Conservation (phyloP, 2,113 vertebrate species). For the Toxotes jaculatrix region DNA sequence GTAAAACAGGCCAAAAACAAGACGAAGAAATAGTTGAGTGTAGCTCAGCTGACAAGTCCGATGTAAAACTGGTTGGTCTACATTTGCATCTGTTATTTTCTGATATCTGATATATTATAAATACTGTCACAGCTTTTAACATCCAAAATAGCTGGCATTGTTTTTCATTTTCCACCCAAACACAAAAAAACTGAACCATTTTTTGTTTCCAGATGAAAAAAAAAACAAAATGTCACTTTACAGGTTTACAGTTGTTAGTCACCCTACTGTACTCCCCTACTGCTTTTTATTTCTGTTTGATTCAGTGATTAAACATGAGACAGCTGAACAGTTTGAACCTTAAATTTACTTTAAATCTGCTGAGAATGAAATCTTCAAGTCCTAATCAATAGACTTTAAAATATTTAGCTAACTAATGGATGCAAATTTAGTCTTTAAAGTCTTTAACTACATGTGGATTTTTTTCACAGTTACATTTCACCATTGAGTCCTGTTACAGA, state of each 20-base stretch:
- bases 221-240: slow-evolving; percentile 20
- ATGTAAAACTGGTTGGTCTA: slow-evolving; percentile 26
- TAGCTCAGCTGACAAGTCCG: slow-evolving; percentile 19
- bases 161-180: slow-evolving; percentile 1
- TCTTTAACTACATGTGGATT: slow-evolving; percentile 17
- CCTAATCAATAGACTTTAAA: not conserved
- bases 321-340: not conserved
- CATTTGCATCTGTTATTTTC: slow-evolving; percentile 29
- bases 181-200: not conserved
- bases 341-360: not conserved
- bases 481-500: not conserved
- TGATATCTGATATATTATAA: not conserved
- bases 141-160: slow-evolving; percentile 24
- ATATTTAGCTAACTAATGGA: not conserved
- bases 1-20: slow-evolving; percentile 4
- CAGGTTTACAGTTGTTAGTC: not conserved
- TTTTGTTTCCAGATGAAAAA: not conserved
- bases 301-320: not conserved
- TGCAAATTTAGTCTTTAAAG: not conserved
- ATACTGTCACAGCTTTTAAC: slow-evolving; percentile 23
- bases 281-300: not conserved
- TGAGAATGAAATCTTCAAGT: not conserved
- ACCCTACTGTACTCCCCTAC: not conserved
- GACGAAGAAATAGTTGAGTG: not conserved
- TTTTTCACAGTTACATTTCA: slow-evolving; percentile 48